Conservation (phyloP, 2,888 invertebrate genomes). For the Dascillus cervinus region DNA sequence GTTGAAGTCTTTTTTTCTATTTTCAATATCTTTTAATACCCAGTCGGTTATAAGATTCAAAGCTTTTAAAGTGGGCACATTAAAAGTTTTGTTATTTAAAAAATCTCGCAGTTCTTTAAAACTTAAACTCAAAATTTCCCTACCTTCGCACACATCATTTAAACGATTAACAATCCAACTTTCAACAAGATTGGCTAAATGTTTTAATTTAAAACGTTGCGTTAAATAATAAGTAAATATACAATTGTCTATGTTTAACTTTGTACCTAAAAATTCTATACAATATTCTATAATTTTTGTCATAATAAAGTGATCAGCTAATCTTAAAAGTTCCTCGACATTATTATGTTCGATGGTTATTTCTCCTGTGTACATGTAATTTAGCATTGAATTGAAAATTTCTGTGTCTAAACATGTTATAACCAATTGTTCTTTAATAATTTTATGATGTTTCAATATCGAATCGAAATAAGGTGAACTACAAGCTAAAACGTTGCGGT, state of each 20-base stretch:
- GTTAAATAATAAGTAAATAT: constrained; percentile 53
- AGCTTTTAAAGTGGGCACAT: constrained; percentile 39
- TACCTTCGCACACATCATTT: constrained; percentile 47
- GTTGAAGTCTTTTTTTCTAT: constrained; percentile 49
- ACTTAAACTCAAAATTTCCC: constrained; percentile 47
- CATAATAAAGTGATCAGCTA: constrained; percentile 57
- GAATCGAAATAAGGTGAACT: constrained; percentile 59
- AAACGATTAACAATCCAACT: constrained; percentile 48
- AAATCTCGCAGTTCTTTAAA: constrained; percentile 45
- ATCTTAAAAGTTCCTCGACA: constrained; percentile 52
- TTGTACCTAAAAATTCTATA: constrained; percentile 55
- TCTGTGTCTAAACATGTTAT: constrained; percentile 51
- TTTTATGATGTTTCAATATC: constrained; percentile 48
- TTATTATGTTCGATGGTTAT: constrained; percentile 51
- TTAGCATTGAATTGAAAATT: constrained; percentile 51
- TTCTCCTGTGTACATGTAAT: constrained; percentile 59
- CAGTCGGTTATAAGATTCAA: constrained; percentile 48
- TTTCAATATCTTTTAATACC: constrained; percentile 43
- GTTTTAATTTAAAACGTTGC: constrained; percentile 50
- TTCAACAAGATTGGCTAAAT: constrained; percentile 49
- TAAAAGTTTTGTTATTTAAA: constrained; percentile 45
- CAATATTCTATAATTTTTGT: constrained; percentile 54
- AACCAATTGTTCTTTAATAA: constrained; percentile 47
- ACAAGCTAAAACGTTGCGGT: constrained; percentile 55
- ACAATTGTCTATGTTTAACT: constrained; percentile 55